Evolutionary conservation across 2,797 vertebrate species (phyloP).

Genomic region (Pterois miles): DNA sequence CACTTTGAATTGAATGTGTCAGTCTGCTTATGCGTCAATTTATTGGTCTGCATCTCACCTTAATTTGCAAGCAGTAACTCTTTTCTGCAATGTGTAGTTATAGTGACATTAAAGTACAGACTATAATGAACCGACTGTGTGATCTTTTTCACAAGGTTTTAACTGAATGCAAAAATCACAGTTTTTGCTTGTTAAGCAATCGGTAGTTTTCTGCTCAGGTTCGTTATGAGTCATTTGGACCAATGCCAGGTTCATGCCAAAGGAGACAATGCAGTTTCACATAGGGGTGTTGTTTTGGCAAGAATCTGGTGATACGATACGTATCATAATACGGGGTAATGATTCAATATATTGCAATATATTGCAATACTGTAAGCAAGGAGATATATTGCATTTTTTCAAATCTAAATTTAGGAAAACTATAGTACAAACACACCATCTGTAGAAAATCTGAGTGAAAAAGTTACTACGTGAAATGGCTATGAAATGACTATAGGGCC

Average conservation of each 20-base stretch:
- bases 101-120: neutral
- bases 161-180: neutral
- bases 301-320: too few species aligned
- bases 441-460: too few species aligned
- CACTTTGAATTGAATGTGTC: conserved; percentile 62
- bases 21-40: conserved; percentile 51
- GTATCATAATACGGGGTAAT: too few species aligned
- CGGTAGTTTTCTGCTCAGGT: neutral
- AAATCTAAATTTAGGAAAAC: too few species aligned
- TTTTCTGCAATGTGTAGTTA: neutral
- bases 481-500: too few species aligned
- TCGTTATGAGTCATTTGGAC: neutral
- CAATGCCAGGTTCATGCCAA: neutral
- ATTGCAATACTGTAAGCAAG: too few species aligned
- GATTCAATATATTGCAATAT: too few species aligned
- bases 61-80: conserved; percentile 33
- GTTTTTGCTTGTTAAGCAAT: neutral
- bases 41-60: conserved; percentile 41
- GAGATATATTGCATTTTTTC: too few species aligned
- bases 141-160: neutral
- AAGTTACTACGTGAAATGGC: too few species aligned
- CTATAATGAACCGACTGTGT: neutral
- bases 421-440: too few species aligned
- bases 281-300: too few species aligned
- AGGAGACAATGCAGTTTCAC: neutral